These are phyloP conservation scores for Nothobranchius furzeri DNA, from an alignment of 2,113 vertebrate genomes.

Conservation along the genomic window DNA sequence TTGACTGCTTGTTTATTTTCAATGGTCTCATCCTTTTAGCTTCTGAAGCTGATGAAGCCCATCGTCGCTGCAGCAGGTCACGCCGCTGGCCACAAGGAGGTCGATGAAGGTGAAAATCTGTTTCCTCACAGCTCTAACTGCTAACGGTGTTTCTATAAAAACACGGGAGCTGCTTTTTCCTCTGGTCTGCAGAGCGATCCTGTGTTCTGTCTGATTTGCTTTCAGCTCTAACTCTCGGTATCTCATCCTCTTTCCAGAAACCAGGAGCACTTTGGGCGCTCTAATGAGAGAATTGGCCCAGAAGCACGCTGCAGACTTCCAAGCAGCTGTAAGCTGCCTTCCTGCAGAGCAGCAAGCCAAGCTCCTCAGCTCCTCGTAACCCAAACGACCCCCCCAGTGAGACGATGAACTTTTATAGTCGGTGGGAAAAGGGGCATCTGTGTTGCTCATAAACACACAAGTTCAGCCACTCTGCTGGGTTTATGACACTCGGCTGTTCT, in stretches of 20 bases:
- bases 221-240: background rate
- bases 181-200: background rate
- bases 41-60: conserved; percentile 71
- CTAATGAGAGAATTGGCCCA: conserved; percentile 78
- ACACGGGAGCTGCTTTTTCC: no score
- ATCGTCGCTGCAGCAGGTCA: conserved; percentile 70
- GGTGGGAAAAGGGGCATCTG: no score
- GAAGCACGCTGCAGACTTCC: conserved; percentile 77
- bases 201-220: background rate
- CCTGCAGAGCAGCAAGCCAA: conserved; percentile 77
- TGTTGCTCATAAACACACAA: background rate
- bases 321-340: conserved; percentile 77
- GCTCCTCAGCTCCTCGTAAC: conserved; percentile 70
- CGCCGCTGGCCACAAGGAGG: conserved; percentile 61
- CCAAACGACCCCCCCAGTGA: background rate
- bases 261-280: conserved; percentile 65
- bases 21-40: conserved; percentile 38
- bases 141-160: background rate
- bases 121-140: no score
- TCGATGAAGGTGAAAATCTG: conserved; percentile 69
- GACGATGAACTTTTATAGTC: no score
- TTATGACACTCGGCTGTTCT: conserved; percentile 25
- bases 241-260: conserved; percentile 70
- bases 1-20: no score
- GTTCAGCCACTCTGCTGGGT: conserved; percentile 19